Percentiles rank a stretch among this genome's conserved stretches.
phyloP scores from a whole-genome alignment of 2,113 vertebrate genomes.

The Elachura formosa region DNA sequence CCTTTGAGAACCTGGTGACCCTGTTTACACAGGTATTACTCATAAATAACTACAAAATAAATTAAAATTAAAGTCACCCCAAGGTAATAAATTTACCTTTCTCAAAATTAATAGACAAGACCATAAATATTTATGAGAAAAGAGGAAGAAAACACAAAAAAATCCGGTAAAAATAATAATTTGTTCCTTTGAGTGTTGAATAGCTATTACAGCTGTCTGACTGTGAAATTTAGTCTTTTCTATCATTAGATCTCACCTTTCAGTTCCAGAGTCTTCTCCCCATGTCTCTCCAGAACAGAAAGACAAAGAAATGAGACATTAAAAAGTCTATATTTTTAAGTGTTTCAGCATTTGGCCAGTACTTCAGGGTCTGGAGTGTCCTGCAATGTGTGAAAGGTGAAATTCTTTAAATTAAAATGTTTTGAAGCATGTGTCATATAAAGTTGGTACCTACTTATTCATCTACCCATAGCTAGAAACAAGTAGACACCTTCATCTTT shows the following conservation, averaged over 20 bases:
- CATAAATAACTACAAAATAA: neutral
- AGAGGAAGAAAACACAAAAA: neutral
- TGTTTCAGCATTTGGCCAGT: neutral
- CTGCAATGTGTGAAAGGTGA: neutral
- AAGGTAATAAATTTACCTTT: neutral
- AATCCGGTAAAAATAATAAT: neutral
- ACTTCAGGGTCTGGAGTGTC: neutral
- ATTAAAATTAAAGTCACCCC: neutral
- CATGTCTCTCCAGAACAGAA: neutral
- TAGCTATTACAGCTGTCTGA: neutral
- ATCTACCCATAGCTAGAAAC: neutral
- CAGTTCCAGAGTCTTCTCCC: neutral
- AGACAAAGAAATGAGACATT: neutral
- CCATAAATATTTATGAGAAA: slow-evolving; percentile 14
- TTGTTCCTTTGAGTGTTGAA: neutral
- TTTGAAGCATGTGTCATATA: neutral
- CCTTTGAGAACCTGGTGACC: neutral
- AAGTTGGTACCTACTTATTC: neutral
- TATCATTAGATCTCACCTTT: neutral
- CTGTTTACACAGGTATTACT: neutral
- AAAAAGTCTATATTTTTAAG: neutral
- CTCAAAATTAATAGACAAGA: neutral
- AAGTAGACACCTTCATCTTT: neutral
- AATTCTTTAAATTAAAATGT: neutral
- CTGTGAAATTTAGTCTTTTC: neutral